A percentile compares a stretch with the other conserved stretches of the same genome.
Evolutionary conservation across 2,888 invertebrate species (phyloP).

Genomic region (Brachylomia viminalis): DNA sequence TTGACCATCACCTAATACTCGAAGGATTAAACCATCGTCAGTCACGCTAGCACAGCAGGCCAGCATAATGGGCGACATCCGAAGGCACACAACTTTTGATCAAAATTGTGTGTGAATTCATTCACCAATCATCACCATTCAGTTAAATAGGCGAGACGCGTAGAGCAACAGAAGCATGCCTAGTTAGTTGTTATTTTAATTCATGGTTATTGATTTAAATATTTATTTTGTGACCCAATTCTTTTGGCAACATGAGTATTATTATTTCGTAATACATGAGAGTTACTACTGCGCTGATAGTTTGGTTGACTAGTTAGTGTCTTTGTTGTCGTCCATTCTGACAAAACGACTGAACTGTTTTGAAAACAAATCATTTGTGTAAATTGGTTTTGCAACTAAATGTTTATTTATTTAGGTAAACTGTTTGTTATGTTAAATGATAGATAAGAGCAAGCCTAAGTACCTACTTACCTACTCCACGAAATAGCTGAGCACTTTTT

Average conservation of each 20-base stretch:
- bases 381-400: slow-evolving; percentile 41
- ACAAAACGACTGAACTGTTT: slow-evolving; percentile 23
- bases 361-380: slow-evolving; percentile 40
- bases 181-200: slow-evolving; percentile 42
- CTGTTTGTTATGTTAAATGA: slow-evolving; percentile 47
- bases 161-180: slow-evolving; percentile 18
- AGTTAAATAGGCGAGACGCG: slow-evolving; percentile 31
- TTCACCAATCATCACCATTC: slow-evolving; percentile 33
- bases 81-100: slow-evolving; percentile 52
- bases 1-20: slow-evolving; percentile 68
- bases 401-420: slow-evolving; percentile 25
- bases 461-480: neutral
- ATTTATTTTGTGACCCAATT: slow-evolving; percentile 37
- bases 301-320: neutral
- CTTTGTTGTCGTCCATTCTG: slow-evolving; percentile 42
- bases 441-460: slow-evolving; percentile 6
- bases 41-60: slow-evolving; percentile 57
- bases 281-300: neutral
- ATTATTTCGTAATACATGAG: slow-evolving; percentile 28
- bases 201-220: slow-evolving; percentile 47
- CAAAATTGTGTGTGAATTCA: slow-evolving; percentile 52
- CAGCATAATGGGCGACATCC: slow-evolving; percentile 65
- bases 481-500: slow-evolving; percentile 21
- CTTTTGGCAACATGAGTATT: slow-evolving; percentile 19
- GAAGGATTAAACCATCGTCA: slow-evolving; percentile 65